Conservation (phyloP, 2,888 invertebrate species). For the Acleris emargana region DNA sequence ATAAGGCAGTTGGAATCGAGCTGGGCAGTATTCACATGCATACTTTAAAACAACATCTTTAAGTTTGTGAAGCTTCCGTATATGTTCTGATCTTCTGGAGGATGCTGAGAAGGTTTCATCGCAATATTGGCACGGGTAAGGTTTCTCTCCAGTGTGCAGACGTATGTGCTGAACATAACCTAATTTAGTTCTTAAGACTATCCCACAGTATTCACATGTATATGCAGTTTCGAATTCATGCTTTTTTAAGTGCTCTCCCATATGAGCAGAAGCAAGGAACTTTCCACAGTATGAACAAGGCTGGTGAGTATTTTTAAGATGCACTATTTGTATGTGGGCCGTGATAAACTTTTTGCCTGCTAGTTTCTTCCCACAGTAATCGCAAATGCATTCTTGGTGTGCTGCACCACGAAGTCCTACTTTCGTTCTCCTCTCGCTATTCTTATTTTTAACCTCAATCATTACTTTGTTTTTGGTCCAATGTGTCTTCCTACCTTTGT, state of each 20-base stretch:
- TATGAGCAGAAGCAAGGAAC: slow-evolving; percentile 65
- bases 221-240: slow-evolving; percentile 51
- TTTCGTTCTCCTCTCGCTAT: slow-evolving; percentile 52
- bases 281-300: slow-evolving; percentile 71
- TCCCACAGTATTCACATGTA: slow-evolving; percentile 62
- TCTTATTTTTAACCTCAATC: slow-evolving; percentile 54
- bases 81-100: slow-evolving; percentile 68
- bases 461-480: slow-evolving; percentile 53
- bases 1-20: slow-evolving; percentile 62
- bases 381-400: slow-evolving; percentile 62
- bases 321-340: slow-evolving; percentile 74
- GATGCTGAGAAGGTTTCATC: slow-evolving; percentile 68
- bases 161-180: slow-evolving; percentile 69
- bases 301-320: slow-evolving; percentile 66
- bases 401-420: slow-evolving; percentile 65
- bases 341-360: slow-evolving; percentile 65
- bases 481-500: slow-evolving; percentile 47
- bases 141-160: slow-evolving; percentile 69
- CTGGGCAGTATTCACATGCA: slow-evolving; percentile 62
- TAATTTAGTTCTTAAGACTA: slow-evolving; percentile 59
- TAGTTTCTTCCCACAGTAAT: slow-evolving; percentile 70
- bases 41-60: slow-evolving; percentile 54
- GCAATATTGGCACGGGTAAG: slow-evolving; percentile 64
- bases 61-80: slow-evolving; percentile 57
- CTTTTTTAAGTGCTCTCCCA: slow-evolving; percentile 66